phyloP scores from a whole-genome alignment of 2,797 vertebrate species.

The Hypotaenidia philippensis region DNA sequence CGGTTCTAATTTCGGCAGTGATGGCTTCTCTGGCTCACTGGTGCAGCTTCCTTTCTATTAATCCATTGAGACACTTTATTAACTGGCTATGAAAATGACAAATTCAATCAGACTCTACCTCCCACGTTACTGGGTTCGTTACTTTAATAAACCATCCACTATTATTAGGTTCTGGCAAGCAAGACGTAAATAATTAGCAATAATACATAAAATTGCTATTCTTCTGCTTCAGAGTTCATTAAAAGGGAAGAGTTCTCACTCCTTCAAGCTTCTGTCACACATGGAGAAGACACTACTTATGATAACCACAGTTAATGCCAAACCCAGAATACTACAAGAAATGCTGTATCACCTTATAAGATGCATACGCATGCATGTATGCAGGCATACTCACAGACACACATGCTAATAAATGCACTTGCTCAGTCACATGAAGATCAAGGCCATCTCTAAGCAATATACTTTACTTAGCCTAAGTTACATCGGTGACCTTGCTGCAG shows the following conservation, averaged over 20 bases:
- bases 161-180: not conserved
- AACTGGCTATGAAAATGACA: not conserved
- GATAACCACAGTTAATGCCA: not conserved
- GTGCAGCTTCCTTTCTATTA: not conserved
- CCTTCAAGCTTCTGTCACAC: not conserved
- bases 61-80: not conserved
- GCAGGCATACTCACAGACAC: not conserved
- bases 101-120: not conserved
- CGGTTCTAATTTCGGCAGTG: fast-evolving
- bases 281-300: not conserved
- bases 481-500: not conserved
- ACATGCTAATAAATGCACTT: not conserved
- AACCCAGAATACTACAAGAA: not conserved
- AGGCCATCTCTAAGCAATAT: not conserved
- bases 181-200: not conserved
- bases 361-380: fast-evolving
- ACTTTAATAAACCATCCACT: not conserved
- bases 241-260: not conserved
- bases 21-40: not conserved
- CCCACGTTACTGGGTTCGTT: not conserved
- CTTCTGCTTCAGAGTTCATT: not conserved
- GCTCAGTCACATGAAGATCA: not conserved
- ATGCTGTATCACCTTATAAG: not conserved
- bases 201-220: not conserved
- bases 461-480: not conserved